Evolutionary conservation across 2,888 invertebrate species (phyloP), one percentile per base, ranked within the genome.

Genomic region (Diarsia mendica): DNA sequence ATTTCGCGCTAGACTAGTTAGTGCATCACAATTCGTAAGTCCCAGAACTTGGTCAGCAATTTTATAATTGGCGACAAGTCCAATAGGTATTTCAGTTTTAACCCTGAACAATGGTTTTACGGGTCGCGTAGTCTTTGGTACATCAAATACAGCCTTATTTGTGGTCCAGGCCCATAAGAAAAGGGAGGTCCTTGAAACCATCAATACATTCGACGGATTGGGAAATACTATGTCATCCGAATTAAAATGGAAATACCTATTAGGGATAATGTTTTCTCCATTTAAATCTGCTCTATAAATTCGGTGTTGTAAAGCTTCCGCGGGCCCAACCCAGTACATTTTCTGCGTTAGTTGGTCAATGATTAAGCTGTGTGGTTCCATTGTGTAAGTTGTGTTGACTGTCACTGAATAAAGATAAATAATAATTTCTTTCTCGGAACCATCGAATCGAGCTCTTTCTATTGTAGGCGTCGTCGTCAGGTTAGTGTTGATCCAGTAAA

Each of bases 261-360:
- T 3, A 2, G 1, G 0, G 2, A 1, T 0, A 5, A 20, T 5
- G 10, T 51, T 23, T 44, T 15, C 18, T 10, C 70, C 60, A 15
- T 5, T 23, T 0, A 60, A n/a, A 15, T 60, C 68, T 13, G 60
- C 18, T 15, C 60, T 9, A 51, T 0, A 39, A 23, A 3, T 28
- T 2, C 0, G 6, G 39, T n/a, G 11, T 61, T 5, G 2, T 13
- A 0, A 1, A 23, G 0, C 9, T 18, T 0, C 20, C 0, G 0
- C 10, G 44, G 39, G 23, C 23, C 5, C 23, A 0, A 39, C 0
- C 49, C 51, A 67, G 44, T 10, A 71, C 4, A 67, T 28, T 28
- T n/a, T 44, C 1, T 49, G 20, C 2, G 51, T 44, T 1, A 28
- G 20, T 15, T 28, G 71, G 4, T 9, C 51, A 8, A 71, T 28